Percentiles rank a stretch among this genome's conserved stretches.
Conservation (phyloP, 2,113 vertebrate species). For the Hemiprocne comata region DNA sequence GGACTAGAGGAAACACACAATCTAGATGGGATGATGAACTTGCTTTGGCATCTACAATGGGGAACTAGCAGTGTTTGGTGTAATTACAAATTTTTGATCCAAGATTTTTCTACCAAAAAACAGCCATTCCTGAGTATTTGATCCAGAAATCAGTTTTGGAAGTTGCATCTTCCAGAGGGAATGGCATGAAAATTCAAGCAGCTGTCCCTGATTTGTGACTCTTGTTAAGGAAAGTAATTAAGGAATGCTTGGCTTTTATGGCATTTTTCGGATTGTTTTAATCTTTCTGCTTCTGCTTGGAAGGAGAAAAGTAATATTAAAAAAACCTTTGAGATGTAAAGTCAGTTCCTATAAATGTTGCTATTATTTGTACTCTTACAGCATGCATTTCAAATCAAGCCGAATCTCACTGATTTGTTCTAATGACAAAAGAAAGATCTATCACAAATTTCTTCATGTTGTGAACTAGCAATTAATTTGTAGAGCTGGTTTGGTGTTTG, state of each 20-base stretch:
- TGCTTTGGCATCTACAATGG: neutral
- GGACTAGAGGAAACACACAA: neutral
- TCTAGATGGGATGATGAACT: neutral
- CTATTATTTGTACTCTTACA: constrained; percentile 37
- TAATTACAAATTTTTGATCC: neutral
- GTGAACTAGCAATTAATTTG: constrained; percentile 47
- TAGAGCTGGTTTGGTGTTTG: constrained; percentile 9
- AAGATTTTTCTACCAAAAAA: neutral
- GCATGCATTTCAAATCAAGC: constrained; percentile 44
- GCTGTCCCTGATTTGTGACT: neutral
- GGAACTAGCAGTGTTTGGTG: neutral
- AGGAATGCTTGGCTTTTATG: neutral
- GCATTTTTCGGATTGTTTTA: constrained; percentile 28
- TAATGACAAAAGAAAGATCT: constrained; percentile 46
- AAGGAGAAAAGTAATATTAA: neutral
- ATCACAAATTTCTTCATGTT: neutral
- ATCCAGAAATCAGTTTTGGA: neutral
- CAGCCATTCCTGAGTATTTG: neutral
- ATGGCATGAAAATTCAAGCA: constrained; percentile 4
- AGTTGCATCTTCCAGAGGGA: neutral
- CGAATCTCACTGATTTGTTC: constrained; percentile 20
- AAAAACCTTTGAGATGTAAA: constrained; percentile 26
- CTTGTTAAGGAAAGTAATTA: constrained; percentile 21
- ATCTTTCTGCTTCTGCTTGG: constrained; percentile 1
- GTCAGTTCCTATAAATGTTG: neutral